Percentiles rank a stretch among this genome's conserved stretches.
Conservation (phyloP, 2,113 vertebrate genomes). For the Aegypius monachus region DNA sequence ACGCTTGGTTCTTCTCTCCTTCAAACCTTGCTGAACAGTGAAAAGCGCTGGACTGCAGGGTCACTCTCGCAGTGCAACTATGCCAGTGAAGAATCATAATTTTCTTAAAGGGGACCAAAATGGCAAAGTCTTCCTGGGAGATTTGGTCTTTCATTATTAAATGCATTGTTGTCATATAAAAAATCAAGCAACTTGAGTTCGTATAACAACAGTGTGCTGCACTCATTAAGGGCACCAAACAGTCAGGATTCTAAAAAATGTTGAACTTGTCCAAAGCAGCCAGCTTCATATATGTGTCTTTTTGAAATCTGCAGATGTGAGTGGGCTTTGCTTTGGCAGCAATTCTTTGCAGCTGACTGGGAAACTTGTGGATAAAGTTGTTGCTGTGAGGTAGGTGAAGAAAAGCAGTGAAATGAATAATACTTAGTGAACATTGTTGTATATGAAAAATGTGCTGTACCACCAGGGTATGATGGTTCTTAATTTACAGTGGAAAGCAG, state of each 20-base stretch:
- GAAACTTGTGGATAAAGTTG: slow-evolving; percentile 83
- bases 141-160: neutral
- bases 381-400: slow-evolving; percentile 82
- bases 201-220: neutral
- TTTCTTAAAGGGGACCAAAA: neutral
- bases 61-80: neutral
- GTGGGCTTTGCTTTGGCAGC: slow-evolving; percentile 76
- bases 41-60: neutral
- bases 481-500: neutral
- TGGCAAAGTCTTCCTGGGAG: neutral
- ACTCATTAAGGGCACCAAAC: neutral
- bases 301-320: slow-evolving; percentile 77
- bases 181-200: neutral
- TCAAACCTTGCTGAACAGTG: neutral
- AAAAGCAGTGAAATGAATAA: neutral
- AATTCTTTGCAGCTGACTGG: slow-evolving; percentile 83
- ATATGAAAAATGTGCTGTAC: neutral
- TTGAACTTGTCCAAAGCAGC: neutral
- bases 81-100: neutral
- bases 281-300: neutral
- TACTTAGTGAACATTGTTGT: neutral
- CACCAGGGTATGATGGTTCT: neutral
- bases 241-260: neutral
- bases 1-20: neutral
- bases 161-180: neutral